These are phyloP conservation scores for Physella acuta DNA, from an alignment of 1,140 invertebrate species.

Conservation along the genomic window DNA sequence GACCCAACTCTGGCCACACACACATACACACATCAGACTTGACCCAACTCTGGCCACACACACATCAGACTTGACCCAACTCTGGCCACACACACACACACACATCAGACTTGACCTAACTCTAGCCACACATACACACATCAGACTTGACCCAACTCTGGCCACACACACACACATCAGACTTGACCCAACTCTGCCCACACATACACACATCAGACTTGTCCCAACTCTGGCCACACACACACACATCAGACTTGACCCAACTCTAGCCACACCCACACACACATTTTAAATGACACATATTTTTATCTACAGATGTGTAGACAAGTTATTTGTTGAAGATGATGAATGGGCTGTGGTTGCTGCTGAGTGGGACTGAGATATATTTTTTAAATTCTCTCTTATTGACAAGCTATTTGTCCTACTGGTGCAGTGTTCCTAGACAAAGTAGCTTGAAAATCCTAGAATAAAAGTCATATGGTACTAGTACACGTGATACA, in stretches of 20 bases:
- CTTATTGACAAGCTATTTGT: neutral
- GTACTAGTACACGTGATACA: too few relatives aligned
- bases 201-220: neutral
- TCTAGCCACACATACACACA: neutral
- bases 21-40: too few relatives aligned
- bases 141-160: neutral
- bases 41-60: neutral
- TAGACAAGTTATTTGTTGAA: constrained; percentile 52
- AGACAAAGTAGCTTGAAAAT: too few relatives aligned
- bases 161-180: neutral
- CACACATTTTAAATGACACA: neutral
- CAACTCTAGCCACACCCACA: neutral
- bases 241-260: neutral
- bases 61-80: neutral
- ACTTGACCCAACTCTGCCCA: neutral
- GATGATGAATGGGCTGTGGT: constrained; percentile 37
- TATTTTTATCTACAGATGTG: constrained; percentile 34
- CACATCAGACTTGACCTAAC: too few relatives aligned
- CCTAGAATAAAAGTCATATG: too few relatives aligned
- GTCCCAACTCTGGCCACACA: neutral
- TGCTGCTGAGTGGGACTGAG: constrained; percentile 39
- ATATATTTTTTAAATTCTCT: neutral
- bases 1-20: neutral
- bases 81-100: neutral
- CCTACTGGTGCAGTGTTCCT: too few relatives aligned